phyloP scores from a whole-genome alignment of 1,140 invertebrate species.

The Drosophila mauritiana region DNA sequence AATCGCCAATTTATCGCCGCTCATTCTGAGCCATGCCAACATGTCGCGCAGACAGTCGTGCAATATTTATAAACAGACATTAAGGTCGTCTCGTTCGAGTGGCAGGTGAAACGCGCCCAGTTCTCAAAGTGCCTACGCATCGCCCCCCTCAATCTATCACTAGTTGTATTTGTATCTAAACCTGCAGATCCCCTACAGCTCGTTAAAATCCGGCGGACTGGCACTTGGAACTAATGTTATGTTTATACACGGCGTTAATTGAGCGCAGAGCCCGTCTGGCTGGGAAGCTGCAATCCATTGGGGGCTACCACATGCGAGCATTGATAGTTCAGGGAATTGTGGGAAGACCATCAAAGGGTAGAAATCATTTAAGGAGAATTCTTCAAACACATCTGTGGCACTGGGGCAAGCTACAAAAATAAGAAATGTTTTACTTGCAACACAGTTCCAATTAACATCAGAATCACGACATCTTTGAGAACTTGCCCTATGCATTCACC shows the following conservation, averaged over 20 bases:
- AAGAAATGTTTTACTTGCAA: too few relatives aligned
- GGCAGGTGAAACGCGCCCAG: conserved; percentile 42
- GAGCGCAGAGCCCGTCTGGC: conserved; percentile 51
- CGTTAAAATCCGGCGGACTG: conserved; percentile 34
- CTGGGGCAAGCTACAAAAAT: background rate
- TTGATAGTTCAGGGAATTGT: conserved; percentile 7
- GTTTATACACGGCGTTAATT: conserved; percentile 49
- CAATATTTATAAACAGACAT: conserved; percentile 66
- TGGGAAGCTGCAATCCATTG: conserved; percentile 13
- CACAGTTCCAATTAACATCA: too few relatives aligned
- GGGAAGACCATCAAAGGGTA: conserved; percentile 24
- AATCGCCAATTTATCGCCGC: conserved; percentile 58
- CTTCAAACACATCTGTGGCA: conserved; percentile 5
- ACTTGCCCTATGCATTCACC: background rate
- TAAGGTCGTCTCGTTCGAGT: conserved; percentile 57
- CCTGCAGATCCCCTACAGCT: background rate
- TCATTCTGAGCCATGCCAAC: conserved; percentile 53
- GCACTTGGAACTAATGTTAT: conserved; percentile 53
- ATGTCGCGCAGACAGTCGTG: conserved; percentile 39
- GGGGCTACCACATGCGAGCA: background rate
- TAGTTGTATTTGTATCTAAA: too few relatives aligned
- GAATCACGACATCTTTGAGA: too few relatives aligned
- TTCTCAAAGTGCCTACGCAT: conserved; percentile 16
- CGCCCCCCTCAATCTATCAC: too few relatives aligned
- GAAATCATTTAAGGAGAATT: conserved; percentile 1